phyloP scores from a whole-genome alignment of 2,888 invertebrate species.

The Drosophila neutralis region DNA sequence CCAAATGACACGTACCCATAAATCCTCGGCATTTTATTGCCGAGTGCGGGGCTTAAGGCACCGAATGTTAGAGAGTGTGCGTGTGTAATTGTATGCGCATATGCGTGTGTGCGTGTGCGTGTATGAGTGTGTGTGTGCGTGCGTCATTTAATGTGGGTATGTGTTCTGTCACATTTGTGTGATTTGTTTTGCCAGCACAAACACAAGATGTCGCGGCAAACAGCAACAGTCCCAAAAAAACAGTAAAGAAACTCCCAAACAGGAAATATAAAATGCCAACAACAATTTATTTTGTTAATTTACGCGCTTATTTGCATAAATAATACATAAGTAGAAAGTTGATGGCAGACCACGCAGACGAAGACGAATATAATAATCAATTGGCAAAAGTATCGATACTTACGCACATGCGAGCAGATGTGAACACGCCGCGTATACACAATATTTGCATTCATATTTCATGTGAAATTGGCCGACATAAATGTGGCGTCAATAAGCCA shows the following conservation, averaged over 20 bases:
- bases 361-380: not conserved
- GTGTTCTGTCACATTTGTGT: constrained; percentile 62
- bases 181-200: constrained; percentile 73
- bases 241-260: constrained; percentile 30
- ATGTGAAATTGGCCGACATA: constrained; percentile 17
- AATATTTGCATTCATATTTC: constrained; percentile 46
- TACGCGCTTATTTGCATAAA: constrained; percentile 74
- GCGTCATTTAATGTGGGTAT: constrained; percentile 14
- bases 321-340: constrained; percentile 47
- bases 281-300: constrained; percentile 75
- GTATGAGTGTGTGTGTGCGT: not conserved
- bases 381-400: constrained; percentile 25
- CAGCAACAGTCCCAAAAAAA: constrained; percentile 24
- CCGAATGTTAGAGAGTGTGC: constrained; percentile 20
- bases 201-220: constrained; percentile 54
- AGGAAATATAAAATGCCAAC: constrained; percentile 63
- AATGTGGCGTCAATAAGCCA: constrained; percentile 13
- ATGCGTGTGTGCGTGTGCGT: not conserved
- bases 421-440: constrained; percentile 32
- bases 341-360: constrained; percentile 20
- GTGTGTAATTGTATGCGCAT: constrained; percentile 13
- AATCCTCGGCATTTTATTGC: constrained; percentile 72
- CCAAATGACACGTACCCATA: constrained; percentile 75
- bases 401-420: not conserved
- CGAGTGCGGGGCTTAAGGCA: constrained; percentile 62